Evolutionary conservation across 1,140 invertebrate species (phyloP), one percentile per base, ranked within the genome.

Genomic region (silkworm (Bombyx mori)): DNA sequence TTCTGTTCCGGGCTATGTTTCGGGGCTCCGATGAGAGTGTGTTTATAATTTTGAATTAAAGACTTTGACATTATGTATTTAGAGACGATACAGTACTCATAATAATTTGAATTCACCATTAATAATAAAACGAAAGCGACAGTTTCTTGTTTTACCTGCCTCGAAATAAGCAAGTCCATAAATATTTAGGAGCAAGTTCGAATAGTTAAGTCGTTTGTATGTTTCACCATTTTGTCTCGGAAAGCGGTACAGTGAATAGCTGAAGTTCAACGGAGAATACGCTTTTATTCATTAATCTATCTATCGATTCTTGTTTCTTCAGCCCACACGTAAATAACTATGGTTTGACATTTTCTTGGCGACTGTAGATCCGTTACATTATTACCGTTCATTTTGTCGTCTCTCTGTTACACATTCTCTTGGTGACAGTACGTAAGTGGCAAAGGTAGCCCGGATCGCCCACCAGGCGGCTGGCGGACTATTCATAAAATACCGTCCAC

Each of bases 401-500:
- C 26, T 35, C 26, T 35, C 0, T 35, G 26, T 35, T 35, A 35
- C 26, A 35, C 26, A 35, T 35, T 35, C 26, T 35, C 26, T 35
- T 5, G 26, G 26, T 35, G 26, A 35, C 26, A 35, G 26, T 35
- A 35, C 26, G 26, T 35, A 35, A 35, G 26, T 3, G 4, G 26
- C 26, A 35, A 35, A 35, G 26, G 26, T 35, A 35, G 66, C 68
- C 76, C 64, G 69, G 79, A 77, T 71, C 79, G 79, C 79, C 79
- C 73, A 82, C 79, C 26, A 35, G 26, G 26, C 26, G 57, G 64
- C 55, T 64, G 60, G 61, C 58, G 57, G 56, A 53, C 57, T 63
- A 68, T 73, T 71, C 72, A 72, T 77, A 75, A 76, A 56, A 79
- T 74, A 82, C 75, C 66, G 58, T 71, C 69, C 68, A 69, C 68